phyloP scores from a whole-genome alignment of 1,140 invertebrate genomes.

The Aethina tumida region DNA sequence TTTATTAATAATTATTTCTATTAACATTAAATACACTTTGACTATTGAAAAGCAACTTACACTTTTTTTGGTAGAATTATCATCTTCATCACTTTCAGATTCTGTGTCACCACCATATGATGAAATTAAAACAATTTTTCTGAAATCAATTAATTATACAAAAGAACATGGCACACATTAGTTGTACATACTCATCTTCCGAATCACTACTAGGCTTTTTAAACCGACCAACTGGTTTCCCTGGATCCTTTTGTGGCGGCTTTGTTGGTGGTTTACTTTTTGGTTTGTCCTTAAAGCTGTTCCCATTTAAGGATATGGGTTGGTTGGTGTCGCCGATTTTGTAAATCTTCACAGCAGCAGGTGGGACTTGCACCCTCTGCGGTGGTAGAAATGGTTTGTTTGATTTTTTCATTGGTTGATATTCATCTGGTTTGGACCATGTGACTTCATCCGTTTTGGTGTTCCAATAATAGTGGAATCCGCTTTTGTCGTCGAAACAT shows the following conservation, averaged over 20 bases:
- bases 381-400: slow-evolving; percentile 14
- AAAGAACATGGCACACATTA: slow-evolving; percentile 1
- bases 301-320: slow-evolving; percentile 18
- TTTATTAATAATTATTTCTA: too few species aligned
- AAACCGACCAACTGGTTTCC: slow-evolving; percentile 10
- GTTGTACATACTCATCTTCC: slow-evolving; percentile 41
- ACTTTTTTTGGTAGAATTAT: slow-evolving; percentile 12
- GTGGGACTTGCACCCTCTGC: background rate
- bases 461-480: slow-evolving; percentile 68
- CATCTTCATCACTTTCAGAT: slow-evolving; percentile 31
- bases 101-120: slow-evolving; percentile 43
- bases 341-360: slow-evolving; percentile 16
- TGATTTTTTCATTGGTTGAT: slow-evolving; percentile 18
- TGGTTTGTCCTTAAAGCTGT: slow-evolving; percentile 4
- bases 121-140: slow-evolving; percentile 51
- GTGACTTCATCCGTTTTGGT: slow-evolving; percentile 59
- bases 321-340: slow-evolving; percentile 13
- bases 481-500: slow-evolving; percentile 55
- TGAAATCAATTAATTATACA: slow-evolving; percentile 29
- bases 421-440: slow-evolving; percentile 57
- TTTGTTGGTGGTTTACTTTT: slow-evolving; percentile 5
- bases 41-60: slow-evolving; percentile 9
- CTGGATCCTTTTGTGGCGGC: slow-evolving; percentile 8
- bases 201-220: slow-evolving; percentile 29
- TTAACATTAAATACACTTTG: too few species aligned